phyloP scores from a whole-genome alignment of 2,888 invertebrate genomes.

The Epiblema foenella region DNA sequence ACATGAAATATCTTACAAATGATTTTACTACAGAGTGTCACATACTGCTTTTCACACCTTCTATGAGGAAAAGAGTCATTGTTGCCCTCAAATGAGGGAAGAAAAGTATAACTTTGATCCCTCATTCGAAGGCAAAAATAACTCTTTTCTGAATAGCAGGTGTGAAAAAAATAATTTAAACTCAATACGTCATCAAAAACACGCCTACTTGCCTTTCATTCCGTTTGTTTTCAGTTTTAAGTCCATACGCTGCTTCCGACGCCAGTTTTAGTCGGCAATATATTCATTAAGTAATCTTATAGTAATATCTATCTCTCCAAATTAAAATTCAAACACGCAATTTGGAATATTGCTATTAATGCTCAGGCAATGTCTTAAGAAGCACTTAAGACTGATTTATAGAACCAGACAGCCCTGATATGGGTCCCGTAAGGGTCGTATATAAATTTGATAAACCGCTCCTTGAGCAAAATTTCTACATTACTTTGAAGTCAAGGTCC shows the following conservation, averaged over 20 bases:
- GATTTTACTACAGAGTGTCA: no score
- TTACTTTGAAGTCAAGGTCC: not conserved
- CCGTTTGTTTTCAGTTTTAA: not conserved
- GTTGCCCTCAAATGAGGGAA: no score
- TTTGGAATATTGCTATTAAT: conserved; percentile 34
- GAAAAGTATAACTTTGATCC: no score
- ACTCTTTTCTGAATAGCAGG: no score
- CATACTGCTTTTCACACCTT: no score
- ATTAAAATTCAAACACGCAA: conserved; percentile 36
- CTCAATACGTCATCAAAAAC: no score
- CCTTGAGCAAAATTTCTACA: conserved; percentile 19
- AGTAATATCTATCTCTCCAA: not conserved
- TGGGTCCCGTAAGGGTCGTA: conserved; percentile 41
- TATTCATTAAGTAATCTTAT: not conserved
- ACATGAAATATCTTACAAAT: no score
- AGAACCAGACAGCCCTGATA: conserved; percentile 38
- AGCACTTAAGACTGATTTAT: conserved; percentile 41
- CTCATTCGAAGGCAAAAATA: no score
- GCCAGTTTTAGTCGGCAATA: not conserved
- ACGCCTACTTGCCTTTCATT: no score
- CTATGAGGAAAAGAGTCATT: no score
- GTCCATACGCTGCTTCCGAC: not conserved
- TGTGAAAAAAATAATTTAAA: no score
- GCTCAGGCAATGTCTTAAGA: conserved; percentile 25
- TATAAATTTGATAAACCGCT: conserved; percentile 37